A percentile compares a stretch with the other conserved stretches of the same genome.
Evolutionary conservation across 2,113 vertebrate genomes (phyloP).

Genomic region (Gavialis gangeticus): DNA sequence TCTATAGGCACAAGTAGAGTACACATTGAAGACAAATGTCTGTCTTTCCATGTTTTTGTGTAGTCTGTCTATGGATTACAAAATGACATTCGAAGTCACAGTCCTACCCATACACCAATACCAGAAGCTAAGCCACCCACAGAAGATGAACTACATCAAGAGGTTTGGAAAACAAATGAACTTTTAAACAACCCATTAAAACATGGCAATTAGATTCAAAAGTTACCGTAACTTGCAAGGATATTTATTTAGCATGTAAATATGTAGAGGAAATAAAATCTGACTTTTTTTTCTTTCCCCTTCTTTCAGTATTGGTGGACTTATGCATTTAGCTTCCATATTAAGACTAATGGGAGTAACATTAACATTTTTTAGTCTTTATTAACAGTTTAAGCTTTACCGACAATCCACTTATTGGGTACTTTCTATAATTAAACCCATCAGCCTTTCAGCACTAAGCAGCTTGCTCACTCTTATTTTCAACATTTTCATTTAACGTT

Average conservation of each 20-base stretch:
- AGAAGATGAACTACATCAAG: constrained; percentile 92
- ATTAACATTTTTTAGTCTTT: not conserved
- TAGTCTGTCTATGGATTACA: constrained; percentile 97
- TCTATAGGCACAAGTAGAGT: not conserved
- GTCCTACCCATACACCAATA: constrained; percentile 91
- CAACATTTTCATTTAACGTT: not conserved
- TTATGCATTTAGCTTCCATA: not conserved
- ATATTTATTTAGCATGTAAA: not conserved
- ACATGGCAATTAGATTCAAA: not conserved
- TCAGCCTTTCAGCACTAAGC: not conserved
- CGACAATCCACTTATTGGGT: not conserved
- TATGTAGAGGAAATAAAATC: not conserved
- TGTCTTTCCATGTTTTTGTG: constrained; percentile 45
- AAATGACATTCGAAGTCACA: constrained; percentile 95
- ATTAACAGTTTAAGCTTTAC: not conserved
- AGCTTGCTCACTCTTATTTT: not conserved
- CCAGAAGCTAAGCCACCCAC: constrained; percentile 94
- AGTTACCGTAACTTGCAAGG: not conserved
- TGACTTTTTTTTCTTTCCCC: not conserved
- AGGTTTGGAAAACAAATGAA: constrained; percentile 80
- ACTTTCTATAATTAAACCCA: not conserved
- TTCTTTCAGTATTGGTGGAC: not conserved
- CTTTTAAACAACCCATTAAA: not conserved
- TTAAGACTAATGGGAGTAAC: not conserved
- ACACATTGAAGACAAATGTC: constrained; percentile 5